Percentiles rank a stretch among this genome's conserved stretches.
These are phyloP conservation scores for Sarotherodon lohbergeri DNA, from an alignment of 2,113 vertebrate species.

Conservation along the genomic window DNA sequence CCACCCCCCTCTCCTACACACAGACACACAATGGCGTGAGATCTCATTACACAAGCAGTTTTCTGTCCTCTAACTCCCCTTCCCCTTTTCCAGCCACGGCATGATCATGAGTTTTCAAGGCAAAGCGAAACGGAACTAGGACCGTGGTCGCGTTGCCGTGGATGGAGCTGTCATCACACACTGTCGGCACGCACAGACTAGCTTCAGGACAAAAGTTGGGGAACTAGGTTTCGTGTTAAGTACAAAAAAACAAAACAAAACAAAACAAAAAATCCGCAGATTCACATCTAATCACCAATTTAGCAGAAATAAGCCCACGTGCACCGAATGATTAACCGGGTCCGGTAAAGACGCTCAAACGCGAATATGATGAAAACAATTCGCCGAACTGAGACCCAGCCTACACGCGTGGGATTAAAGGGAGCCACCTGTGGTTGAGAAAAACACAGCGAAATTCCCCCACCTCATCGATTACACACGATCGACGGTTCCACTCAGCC, in stretches of 20 bases:
- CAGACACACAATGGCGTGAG: slow-evolving; percentile 65
- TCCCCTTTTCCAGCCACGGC: slow-evolving; percentile 1
- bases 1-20: slow-evolving; percentile 57
- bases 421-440: not conserved
- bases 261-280: fast-evolving
- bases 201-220: not conserved
- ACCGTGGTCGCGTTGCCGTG: not conserved
- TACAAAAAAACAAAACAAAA: not conserved
- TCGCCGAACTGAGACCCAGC: not conserved
- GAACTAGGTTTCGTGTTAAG: not conserved
- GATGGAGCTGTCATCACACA: not conserved
- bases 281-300: not conserved
- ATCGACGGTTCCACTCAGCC: not conserved
- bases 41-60: slow-evolving; percentile 65
- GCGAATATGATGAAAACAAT: not conserved
- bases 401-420: slow-evolving; percentile 17
- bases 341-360: slow-evolving; percentile 4
- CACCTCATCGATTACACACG: not conserved
- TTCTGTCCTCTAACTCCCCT: slow-evolving; percentile 26
- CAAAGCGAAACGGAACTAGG: not conserved
- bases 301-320: not conserved
- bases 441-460: slow-evolving; percentile 12
- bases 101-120: not conserved
- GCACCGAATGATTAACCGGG: not conserved
- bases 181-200: not conserved